Percentiles rank a stretch among this genome's conserved stretches.
Evolutionary conservation across 2,888 invertebrate species (phyloP).

Genomic region (Rhagonycha lutea): DNA sequence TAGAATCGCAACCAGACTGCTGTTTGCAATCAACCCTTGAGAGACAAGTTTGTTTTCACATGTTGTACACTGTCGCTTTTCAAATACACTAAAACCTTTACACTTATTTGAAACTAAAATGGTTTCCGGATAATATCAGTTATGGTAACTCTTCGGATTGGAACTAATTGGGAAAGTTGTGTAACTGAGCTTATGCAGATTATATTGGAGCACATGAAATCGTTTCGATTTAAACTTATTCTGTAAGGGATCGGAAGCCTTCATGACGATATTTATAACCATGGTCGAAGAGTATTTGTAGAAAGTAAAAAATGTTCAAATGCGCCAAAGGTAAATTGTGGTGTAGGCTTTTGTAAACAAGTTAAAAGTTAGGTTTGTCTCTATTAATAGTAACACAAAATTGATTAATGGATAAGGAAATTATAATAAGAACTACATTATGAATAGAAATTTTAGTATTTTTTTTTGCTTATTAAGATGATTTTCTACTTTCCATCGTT

Average conservation of each 20-base stretch:
- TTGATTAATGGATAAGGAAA: background rate
- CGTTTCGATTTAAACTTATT: background rate
- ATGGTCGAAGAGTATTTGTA: background rate
- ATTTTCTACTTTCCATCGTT: conserved; percentile 1
- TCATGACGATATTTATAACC: background rate
- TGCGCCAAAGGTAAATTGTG: background rate
- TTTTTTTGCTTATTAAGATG: background rate
- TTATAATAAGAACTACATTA: background rate
- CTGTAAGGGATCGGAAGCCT: background rate
- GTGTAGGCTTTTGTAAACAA: background rate
- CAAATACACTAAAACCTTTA: background rate
- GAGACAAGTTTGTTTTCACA: background rate
- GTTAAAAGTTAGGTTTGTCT: background rate
- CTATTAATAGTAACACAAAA: background rate
- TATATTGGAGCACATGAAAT: background rate
- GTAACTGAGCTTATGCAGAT: background rate
- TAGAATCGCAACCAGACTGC: background rate
- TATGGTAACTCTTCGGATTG: background rate
- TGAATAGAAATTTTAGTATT: background rate
- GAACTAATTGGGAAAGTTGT: background rate
- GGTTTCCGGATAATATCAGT: background rate
- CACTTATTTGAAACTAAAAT: background rate
- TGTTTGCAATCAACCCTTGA: background rate
- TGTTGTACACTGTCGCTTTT: background rate
- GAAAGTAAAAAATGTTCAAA: background rate